Base-by-base conservation (phyloP, 2,113 vertebrate genomes). In the Burhinus oedicnemus region DNA sequence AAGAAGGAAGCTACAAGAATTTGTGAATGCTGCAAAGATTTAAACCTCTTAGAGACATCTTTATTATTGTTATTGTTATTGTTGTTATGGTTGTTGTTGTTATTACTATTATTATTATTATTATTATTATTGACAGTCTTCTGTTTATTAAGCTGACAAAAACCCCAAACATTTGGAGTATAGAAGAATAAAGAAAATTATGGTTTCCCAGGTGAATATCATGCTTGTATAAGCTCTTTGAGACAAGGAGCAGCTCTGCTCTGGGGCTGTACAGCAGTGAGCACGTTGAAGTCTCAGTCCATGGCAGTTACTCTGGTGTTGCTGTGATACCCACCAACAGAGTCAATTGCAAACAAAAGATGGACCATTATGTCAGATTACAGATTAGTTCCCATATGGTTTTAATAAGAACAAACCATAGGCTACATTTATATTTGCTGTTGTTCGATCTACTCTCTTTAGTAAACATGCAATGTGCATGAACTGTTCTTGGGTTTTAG, bases 161-260 rank as follows among this genome's bases (percentile, higher is more conserved):
- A 25, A 6, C 0, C 3, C 5, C 8, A 45, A 23, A 54, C 9
- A 83, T 36, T 74, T 72, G 25, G 2, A 66, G 2, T 18, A 29
- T 18, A 84, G 8, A 49, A 60, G 11, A 55, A 68, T 34, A 69
- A 84, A 52, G 7, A 75, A 81, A 89, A 69, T 11, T 21, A 47
- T 49, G 57, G 21, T 40, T 57, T 84, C 4, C 9, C 22, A 49
- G 14, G 23, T 61, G 58, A 81, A 38, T 75, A 44, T 30, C 9
- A 45, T 34, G 32, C 12, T 60, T 45, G 4, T 40, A 7, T 29
- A 47, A 78, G 6, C 12, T 86, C 44, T 52, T 19, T 26, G 45
- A 58, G 58, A 58, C 17, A 52, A 52, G 23, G 12, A 47, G 15
- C 26, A 42, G 5, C 14, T 85, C 32, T 71, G 42, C 18, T 65